Evolutionary conservation across 2,888 invertebrate species (phyloP).

Genomic region (Melipona bicolor): DNA sequence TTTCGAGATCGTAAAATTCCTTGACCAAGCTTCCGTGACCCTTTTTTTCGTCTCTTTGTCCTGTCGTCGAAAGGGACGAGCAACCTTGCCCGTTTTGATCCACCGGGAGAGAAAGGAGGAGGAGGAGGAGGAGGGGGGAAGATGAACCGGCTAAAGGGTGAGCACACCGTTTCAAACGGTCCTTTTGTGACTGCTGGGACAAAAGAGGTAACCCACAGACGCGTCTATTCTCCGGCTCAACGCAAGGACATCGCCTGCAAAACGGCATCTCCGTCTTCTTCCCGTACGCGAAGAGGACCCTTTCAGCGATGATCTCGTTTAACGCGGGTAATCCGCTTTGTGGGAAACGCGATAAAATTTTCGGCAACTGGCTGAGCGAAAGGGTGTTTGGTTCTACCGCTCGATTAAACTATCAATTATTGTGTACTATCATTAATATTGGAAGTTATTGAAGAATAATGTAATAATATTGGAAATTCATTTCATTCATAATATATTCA

Average conservation of each 20-base stretch:
- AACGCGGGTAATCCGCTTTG: conserved; percentile 19
- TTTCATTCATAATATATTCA: too few species aligned
- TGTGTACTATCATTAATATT: too few species aligned
- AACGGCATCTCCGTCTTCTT: conserved; percentile 29
- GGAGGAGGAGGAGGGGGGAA: neutral
- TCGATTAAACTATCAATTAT: neutral
- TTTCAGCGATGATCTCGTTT: neutral
- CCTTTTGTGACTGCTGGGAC: conserved; percentile 53
- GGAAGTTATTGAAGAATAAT: too few species aligned
- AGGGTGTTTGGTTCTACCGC: neutral
- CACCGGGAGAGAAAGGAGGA: conserved; percentile 21
- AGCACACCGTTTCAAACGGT: conserved; percentile 48
- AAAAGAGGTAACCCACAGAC: conserved; percentile 53
- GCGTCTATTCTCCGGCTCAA: conserved; percentile 27
- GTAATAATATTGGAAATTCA: too few species aligned
- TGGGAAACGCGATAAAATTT: conserved; percentile 7
- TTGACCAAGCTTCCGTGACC: conserved; percentile 33
- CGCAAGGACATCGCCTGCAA: conserved; percentile 30
- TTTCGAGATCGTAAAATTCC: conserved; percentile 39
- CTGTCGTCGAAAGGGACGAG: conserved; percentile 28
- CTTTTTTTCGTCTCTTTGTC: conserved; percentile 45
- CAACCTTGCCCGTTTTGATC: conserved; percentile 43
- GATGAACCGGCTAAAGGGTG: conserved; percentile 42
- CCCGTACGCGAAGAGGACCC: conserved; percentile 9
- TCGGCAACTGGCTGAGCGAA: neutral